Base-by-base conservation (phyloP, 2,888 invertebrate genomes). In the Hylaea fasciaria region DNA sequence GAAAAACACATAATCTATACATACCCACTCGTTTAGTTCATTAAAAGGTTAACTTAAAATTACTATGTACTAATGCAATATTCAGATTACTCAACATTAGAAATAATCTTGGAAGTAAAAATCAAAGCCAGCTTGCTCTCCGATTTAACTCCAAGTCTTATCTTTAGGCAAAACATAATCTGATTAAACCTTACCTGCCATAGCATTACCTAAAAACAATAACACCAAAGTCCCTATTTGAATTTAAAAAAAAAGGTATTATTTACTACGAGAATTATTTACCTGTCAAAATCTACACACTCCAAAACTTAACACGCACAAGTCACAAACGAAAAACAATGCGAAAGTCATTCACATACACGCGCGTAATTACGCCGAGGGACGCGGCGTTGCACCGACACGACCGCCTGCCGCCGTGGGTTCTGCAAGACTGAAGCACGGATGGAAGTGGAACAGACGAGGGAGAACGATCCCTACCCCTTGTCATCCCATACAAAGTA, bases 341-440 rank as follows among this genome's bases (percentile, higher is more conserved):
- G 49, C 50, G 22, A 17, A 48, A 53, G 45, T 51, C 35, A 41
- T 47, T 46, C 57, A 62, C 57, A 45, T 56, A 41, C 52, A 62
- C 62, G 45, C 62, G 62, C 57, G 57, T 13, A n/a, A 14, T 7
- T 46, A 11, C 39, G 47, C 56, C 41, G 5, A 22, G 32, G 32
- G 32, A 9, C 32, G 9, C 48, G 41, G 13, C 12, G 17, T 14
- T 40, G 35, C 28, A 13, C 16, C 22, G 28, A 50, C 65, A 46
- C 69, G 62, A 58, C 69, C 54, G 46, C 43, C 63, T 54, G 57
- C 57, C 40, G 35, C 56, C 35, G 65, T 53, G 46, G 59, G 57
- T 60, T 35, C 49, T 46, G 48, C 37, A 50, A 48, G 67, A 71
- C 70, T 71, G 67, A 58, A 39, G 48, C 35, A 35, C 43, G 45